These are phyloP conservation scores for Scomberomorus guttatus DNA, from an alignment of 2,797 vertebrate species.

Conservation along the genomic window DNA sequence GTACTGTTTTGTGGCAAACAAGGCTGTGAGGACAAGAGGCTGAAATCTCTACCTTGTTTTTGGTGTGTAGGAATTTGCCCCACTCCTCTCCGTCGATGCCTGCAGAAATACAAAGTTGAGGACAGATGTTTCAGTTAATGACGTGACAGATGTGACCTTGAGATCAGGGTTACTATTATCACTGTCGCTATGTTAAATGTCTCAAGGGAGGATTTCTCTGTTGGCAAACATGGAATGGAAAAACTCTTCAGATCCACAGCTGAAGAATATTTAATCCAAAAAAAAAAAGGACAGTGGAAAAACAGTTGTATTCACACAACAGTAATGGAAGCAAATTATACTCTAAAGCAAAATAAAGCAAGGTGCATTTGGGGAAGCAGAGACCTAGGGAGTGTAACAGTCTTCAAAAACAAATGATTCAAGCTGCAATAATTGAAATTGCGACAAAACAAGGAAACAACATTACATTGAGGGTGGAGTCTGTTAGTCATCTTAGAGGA, in stretches of 20 bases:
- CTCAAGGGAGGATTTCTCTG: slow-evolving; percentile 54
- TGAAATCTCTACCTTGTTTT: slow-evolving; percentile 91
- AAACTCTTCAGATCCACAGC: slow-evolving; percentile 49
- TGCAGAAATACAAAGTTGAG: slow-evolving; percentile 71
- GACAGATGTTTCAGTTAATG: slow-evolving; percentile 44
- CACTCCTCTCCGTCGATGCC: slow-evolving; percentile 96
- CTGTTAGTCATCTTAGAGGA: slow-evolving; percentile 48
- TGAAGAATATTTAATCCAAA: slow-evolving; percentile 32
- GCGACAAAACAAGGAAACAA: slow-evolving; percentile 26
- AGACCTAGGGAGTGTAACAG: neutral
- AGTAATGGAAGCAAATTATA: slow-evolving; percentile 40
- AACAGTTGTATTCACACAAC: slow-evolving; percentile 38
- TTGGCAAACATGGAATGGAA: slow-evolving; percentile 51
- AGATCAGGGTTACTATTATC: slow-evolving; percentile 50
- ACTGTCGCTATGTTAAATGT: slow-evolving; percentile 34
- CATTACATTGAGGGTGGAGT: slow-evolving; percentile 39
- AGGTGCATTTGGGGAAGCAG: slow-evolving; percentile 41
- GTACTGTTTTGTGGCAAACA: neutral
- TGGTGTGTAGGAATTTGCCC: slow-evolving; percentile 99
- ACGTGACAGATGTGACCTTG: slow-evolving; percentile 46
- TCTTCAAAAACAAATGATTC: slow-evolving; percentile 23
- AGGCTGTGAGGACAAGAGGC: neutral
- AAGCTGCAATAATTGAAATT: slow-evolving; percentile 17
- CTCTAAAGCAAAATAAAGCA: slow-evolving; percentile 42
- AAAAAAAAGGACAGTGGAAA: neutral